A percentile compares a stretch with the other conserved stretches of the same genome.
phyloP scores from a whole-genome alignment of 2,113 vertebrate genomes.

The Hymenochirus boettgeri region DNA sequence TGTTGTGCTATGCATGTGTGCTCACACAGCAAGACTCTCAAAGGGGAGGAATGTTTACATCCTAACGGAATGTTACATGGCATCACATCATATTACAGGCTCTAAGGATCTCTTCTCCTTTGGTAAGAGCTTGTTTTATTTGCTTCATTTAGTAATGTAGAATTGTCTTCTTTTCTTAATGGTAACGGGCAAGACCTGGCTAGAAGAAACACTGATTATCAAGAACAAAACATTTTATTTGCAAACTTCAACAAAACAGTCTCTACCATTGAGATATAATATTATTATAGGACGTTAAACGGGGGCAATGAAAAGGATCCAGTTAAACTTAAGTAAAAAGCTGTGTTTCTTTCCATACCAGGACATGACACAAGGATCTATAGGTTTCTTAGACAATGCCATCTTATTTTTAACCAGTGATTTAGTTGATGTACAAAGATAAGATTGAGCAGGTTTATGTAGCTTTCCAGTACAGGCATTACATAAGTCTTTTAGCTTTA shows the following conservation, averaged over 20 bases:
- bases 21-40: not conserved
- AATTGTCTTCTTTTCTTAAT: conserved; percentile 41
- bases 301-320: not conserved
- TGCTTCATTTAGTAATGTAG: conserved; percentile 28
- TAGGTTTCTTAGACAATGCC: conserved; percentile 36
- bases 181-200: conserved; percentile 21
- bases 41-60: conserved; percentile 27
- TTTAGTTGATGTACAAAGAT: too few relatives aligned
- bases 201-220: not conserved
- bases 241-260: not conserved
- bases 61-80: conserved; percentile 2
- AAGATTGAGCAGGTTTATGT: not conserved
- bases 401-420: too few relatives aligned
- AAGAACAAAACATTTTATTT: conserved; percentile 8
- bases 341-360: not conserved
- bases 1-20: not conserved
- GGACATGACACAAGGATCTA: not conserved
- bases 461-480: not conserved
- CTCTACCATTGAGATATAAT: not conserved
- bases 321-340: too few relatives aligned
- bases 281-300: not conserved
- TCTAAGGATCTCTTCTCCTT: not conserved
- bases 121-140: conserved; percentile 10
- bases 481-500: not conserved
- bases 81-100: rapidly evolving